phyloP scores from a whole-genome alignment of 2,113 vertebrate genomes.

The Potamarius usumacintae region DNA sequence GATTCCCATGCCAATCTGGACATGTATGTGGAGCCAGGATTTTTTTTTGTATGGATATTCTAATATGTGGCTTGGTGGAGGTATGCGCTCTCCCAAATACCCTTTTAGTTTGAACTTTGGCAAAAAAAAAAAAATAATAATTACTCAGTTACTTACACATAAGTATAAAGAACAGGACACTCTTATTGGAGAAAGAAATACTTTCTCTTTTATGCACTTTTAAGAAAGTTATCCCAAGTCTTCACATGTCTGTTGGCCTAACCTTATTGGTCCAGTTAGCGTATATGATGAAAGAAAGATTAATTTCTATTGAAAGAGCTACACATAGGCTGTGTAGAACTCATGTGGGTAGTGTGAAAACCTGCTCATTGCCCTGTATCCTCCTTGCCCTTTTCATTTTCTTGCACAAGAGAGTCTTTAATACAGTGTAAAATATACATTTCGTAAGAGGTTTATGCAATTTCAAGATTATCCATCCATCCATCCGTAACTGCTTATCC shows the following conservation, averaged over 20 bases:
- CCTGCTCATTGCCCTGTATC: background rate
- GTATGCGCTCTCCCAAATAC: no score
- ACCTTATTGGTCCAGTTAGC: background rate
- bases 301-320: background rate
- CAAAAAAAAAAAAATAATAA: background rate
- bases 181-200: background rate
- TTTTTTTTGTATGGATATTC: no score
- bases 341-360: background rate
- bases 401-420: background rate
- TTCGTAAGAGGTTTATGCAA: background rate
- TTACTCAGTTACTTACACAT: background rate
- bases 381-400: background rate
- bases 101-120: no score
- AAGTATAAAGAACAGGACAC: background rate
- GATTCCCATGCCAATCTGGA: no score
- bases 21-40: no score
- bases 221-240: background rate
- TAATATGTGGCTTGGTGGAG: no score
- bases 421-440: background rate
- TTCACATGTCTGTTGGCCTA: background rate
- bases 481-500: no score
- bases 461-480: background rate
- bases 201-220: background rate
- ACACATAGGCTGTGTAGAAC: background rate
- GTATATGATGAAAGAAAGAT: background rate